Conservation (phyloP, 2,113 vertebrate species). For the Leuciscus idus region DNA sequence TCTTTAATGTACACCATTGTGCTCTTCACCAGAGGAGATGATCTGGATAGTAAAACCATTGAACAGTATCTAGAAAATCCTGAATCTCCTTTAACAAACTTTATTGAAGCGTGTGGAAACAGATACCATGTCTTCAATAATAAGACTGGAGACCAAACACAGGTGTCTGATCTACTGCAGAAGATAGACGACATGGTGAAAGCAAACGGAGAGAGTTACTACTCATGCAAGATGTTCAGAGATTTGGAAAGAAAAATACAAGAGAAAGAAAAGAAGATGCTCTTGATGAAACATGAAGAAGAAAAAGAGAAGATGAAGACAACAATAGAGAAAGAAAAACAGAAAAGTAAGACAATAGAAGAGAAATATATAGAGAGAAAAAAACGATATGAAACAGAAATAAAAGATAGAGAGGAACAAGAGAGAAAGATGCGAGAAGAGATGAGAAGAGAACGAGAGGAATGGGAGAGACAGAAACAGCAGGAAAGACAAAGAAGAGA, state of each 20-base stretch:
- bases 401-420: not conserved
- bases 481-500: not conserved
- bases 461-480: not conserved
- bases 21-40: too few relatives aligned
- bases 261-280: not conserved
- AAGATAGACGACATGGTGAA: conserved; percentile 7
- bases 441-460: not conserved
- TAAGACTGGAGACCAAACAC: too few relatives aligned
- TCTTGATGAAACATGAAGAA: not conserved
- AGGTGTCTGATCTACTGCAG: not conserved
- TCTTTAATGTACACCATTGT: too few relatives aligned
- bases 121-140: too few relatives aligned
- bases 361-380: not conserved
- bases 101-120: too few relatives aligned
- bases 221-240: conserved; percentile 1
- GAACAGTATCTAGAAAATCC: too few relatives aligned
- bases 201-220: not conserved
- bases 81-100: too few relatives aligned
- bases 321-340: not conserved
- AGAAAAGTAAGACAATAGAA: not conserved
- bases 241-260: not conserved
- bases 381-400: not conserved
- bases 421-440: not conserved
- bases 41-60: too few relatives aligned
- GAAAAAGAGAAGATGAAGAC: not conserved